Conservation (phyloP, 2,797 vertebrate species). For the Galagoides demidoff region DNA sequence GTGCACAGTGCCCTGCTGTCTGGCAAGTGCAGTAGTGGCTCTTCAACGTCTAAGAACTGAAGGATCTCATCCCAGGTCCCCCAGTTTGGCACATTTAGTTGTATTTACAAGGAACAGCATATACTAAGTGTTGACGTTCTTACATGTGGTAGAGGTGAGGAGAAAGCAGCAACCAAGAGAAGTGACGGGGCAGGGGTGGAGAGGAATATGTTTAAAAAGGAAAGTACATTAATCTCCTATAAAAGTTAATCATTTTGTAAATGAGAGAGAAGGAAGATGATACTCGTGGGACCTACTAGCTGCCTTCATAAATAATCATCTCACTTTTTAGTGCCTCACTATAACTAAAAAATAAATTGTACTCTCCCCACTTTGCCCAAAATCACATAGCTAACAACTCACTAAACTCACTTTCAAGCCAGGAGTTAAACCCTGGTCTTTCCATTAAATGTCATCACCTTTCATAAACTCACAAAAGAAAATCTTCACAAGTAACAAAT, state of each 20-base stretch:
- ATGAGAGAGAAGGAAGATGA: neutral
- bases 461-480: conserved; percentile 48
- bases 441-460: neutral
- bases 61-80: neutral
- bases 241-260: conserved; percentile 22
- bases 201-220: neutral
- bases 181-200: neutral
- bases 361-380: neutral
- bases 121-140: neutral
- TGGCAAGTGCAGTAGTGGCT: neutral
- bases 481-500: conserved; percentile 31
- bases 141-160: neutral
- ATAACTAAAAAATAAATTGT: conserved; percentile 7
- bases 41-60: neutral
- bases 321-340: neutral
- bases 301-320: neutral
- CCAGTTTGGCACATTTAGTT: neutral
- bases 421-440: neutral
- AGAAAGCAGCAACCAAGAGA: conserved; percentile 22
- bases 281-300: neutral
- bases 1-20: neutral
- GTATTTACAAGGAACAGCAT: neutral
- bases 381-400: conserved; percentile 17
- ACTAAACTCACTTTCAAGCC: neutral
- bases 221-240: conserved; percentile 30